Evolutionary conservation across 2,113 vertebrate genomes (phyloP), one percentile per base, ranked within the genome.

Genomic region (Nycticorax nycticorax): DNA sequence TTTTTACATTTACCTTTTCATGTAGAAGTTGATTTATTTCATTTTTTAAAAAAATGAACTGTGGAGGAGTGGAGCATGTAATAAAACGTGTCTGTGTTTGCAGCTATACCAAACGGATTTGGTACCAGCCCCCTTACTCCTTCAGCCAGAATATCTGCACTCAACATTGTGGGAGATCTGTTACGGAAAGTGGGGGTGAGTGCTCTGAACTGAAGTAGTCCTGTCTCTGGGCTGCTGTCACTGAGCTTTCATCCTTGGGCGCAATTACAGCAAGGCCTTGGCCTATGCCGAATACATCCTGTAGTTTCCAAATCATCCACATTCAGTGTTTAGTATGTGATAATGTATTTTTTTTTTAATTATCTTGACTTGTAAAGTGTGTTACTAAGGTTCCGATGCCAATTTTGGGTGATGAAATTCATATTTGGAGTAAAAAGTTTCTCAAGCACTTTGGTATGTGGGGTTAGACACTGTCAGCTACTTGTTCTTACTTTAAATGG

Each of bases 131-230:
- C 99, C 33, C 98, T 99, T 69, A 99, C 99, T 83, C 99, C 99
- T 28, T 99, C 99, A 81, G 99, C 99, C 69, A 98, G 99, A 97
- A 99, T 99, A 98, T 99, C 99, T 63, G 99, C 99, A 32, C 99
- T 99, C 89, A 99, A 99, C 96, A 99, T 99, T 37, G 99, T 99
- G 89, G 99, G 99, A n/a, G 99, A 99, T 96, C 99, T 99, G 76
- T 97, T 99, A 91, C 98, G 99, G 95, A 99, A 99, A 99, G 99
- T 99, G 33, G 99, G 99, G 98, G 99, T 99, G 98, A 98, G 99
- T 97, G 35, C 89, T 57, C 60, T 76, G 50, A 19, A 4, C 67
- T 37, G 39, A 28, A 32, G 12, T 12, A 9, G 27, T 39, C 48
- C 37, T 43, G 4, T 47, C 77, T 71, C 62, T 28, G 9, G 26